Percentiles rank a stretch among this genome's conserved stretches.
These are phyloP conservation scores for Amiota minor DNA, from an alignment of 2,888 invertebrate genomes.

Conservation along the genomic window DNA sequence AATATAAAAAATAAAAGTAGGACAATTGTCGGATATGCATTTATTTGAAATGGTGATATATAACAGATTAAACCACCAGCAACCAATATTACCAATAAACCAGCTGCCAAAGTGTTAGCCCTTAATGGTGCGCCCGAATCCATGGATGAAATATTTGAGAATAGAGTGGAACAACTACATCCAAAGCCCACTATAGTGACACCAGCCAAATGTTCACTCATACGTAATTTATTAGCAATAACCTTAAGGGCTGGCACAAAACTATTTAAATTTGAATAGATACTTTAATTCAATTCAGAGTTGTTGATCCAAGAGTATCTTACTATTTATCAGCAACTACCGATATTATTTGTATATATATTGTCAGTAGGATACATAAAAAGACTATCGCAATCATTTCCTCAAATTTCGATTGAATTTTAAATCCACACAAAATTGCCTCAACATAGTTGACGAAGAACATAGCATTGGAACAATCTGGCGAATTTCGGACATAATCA, in stretches of 20 bases:
- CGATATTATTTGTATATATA: neutral
- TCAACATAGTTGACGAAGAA: conserved; percentile 12
- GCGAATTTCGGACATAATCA: neutral
- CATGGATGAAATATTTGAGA: neutral
- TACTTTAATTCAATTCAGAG: neutral
- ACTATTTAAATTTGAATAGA: neutral
- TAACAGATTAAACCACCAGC: neutral
- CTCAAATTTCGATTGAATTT: neutral
- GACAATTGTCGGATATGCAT: neutral
- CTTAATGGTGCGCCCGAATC: neutral
- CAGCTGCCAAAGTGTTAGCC: neutral
- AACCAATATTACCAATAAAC: neutral
- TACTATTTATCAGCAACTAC: conserved; percentile 6
- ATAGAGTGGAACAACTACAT: conserved; percentile 4
- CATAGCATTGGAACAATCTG: neutral
- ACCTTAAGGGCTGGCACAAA: conserved; percentile 19
- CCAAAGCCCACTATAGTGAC: conserved; percentile 17
- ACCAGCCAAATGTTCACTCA: conserved; percentile 23
- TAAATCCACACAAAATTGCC: neutral
- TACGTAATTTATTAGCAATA: neutral
- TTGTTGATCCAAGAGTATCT: neutral
- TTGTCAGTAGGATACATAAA: neutral
- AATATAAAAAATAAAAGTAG: neutral
- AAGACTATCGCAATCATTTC: neutral
- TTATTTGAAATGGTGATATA: neutral